A percentile compares a stretch with the other conserved stretches of the same genome.
phyloP scores from a whole-genome alignment of 1,140 invertebrate genomes.

The Penaeus chinensis region DNA sequence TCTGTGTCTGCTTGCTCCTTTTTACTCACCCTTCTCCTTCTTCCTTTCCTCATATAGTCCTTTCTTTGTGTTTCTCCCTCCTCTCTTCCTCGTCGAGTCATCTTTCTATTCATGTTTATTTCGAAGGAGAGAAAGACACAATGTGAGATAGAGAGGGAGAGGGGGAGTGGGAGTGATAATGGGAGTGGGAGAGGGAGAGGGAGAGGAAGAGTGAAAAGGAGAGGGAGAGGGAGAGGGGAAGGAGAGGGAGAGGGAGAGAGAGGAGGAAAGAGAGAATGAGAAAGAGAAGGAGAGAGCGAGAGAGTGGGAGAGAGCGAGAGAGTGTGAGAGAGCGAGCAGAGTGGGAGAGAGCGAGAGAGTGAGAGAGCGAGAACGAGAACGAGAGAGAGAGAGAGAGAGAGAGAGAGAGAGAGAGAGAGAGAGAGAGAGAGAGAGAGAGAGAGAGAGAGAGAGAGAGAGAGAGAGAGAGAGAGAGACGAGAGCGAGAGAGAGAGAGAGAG shows the following conservation, averaged over 20 bases:
- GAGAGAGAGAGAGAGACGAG: neutral
- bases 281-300: neutral
- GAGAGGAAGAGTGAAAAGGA: neutral
- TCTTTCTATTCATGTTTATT: neutral
- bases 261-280: too few relatives aligned
- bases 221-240: neutral
- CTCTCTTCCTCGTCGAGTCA: neutral
- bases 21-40: neutral
- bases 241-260: neutral
- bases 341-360: neutral
- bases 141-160: neutral
- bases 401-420: neutral
- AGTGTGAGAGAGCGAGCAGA: neutral
- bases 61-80: neutral
- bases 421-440: neutral
- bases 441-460: neutral
- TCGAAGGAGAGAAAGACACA: neutral
- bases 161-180: neutral
- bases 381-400: conserved; percentile 18
- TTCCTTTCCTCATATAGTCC: neutral
- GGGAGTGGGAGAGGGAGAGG: neutral
- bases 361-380: neutral
- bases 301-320: neutral
- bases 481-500: too few relatives aligned
- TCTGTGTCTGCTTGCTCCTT: neutral